Conservation (phyloP, 2,888 invertebrate genomes). For the Euproctis similis region DNA sequence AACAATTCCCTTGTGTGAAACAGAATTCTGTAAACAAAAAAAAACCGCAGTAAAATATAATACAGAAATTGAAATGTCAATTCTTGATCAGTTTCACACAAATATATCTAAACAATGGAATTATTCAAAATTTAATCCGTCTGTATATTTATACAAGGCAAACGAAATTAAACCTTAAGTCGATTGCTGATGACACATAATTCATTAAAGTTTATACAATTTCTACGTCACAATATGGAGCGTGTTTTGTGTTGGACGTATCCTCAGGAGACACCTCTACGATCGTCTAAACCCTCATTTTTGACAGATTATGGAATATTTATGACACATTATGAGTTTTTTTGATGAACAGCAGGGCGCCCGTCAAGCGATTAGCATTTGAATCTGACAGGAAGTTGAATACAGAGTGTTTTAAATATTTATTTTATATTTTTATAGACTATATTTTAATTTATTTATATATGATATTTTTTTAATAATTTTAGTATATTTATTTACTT, state of each 20-base stretch:
- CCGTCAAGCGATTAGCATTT: slow-evolving; percentile 24
- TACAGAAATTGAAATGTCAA: slow-evolving; percentile 23
- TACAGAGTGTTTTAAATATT: slow-evolving; percentile 31
- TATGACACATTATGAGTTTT: slow-evolving; percentile 47
- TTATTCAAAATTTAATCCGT: slow-evolving; percentile 14
- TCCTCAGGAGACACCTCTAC: slow-evolving; percentile 35
- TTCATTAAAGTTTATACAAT: too few relatives aligned
- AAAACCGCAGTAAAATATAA: neutral
- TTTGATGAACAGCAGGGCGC: slow-evolving; percentile 36
- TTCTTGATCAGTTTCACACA: slow-evolving; percentile 14
- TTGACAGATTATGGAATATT: slow-evolving; percentile 58
- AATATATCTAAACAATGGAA: slow-evolving; percentile 20
- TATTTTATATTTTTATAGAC: too few relatives aligned
- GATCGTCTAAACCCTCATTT: slow-evolving; percentile 41
- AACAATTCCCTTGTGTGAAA: too few relatives aligned
- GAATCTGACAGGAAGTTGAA: slow-evolving; percentile 28
- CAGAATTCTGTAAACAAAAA: neutral
- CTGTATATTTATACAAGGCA: neutral
- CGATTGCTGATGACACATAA: too few relatives aligned
- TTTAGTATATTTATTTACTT: too few relatives aligned
- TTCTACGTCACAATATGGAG: too few relatives aligned
- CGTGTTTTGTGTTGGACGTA: too few relatives aligned
- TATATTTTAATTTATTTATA: too few relatives aligned
- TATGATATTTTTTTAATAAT: too few relatives aligned
- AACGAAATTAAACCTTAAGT: neutral